These are phyloP conservation scores for Macaria notata DNA, from an alignment of 2,888 invertebrate genomes.

Conservation along the genomic window DNA sequence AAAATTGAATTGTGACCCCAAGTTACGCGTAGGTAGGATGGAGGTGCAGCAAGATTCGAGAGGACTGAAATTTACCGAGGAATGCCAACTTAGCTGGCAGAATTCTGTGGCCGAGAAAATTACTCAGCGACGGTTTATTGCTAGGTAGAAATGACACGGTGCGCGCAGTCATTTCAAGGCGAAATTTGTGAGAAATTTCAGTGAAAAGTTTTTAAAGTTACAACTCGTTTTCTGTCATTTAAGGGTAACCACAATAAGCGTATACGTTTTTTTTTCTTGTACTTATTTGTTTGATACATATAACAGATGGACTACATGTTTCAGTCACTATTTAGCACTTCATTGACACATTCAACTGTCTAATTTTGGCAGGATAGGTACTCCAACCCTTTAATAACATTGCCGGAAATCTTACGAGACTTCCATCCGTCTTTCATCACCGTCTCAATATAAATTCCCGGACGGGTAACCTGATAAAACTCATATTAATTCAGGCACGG, in stretches of 20 bases:
- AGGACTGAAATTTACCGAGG: conserved; percentile 26
- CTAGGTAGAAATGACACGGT: neutral
- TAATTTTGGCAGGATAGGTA: too few species aligned
- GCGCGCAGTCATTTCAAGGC: neutral
- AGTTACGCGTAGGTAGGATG: conserved; percentile 48
- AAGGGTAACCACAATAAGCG: too few species aligned
- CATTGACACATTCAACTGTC: too few species aligned
- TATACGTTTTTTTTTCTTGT: too few species aligned
- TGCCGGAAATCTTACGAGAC: conserved; percentile 2
- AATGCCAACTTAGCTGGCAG: conserved; percentile 17
- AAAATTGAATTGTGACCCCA: conserved; percentile 57
- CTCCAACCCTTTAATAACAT: conserved; percentile 5
- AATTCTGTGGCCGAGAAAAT: conserved; percentile 19
- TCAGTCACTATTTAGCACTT: too few species aligned
- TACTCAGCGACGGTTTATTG: neutral
- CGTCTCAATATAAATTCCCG: conserved; percentile 20
- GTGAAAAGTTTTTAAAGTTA: too few species aligned
- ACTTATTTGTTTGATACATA: too few species aligned
- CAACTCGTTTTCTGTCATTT: too few species aligned
- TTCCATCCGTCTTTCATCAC: conserved; percentile 17
- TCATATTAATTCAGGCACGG: conserved; percentile 51
- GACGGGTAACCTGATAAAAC: conserved; percentile 24
- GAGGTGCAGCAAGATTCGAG: conserved; percentile 44
- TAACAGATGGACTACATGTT: too few species aligned
- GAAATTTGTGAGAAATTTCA: neutral